Evolutionary conservation across 92 coral and sea anemone species (phyloP).

Genomic region (Palythoa grandiflora): DNA sequence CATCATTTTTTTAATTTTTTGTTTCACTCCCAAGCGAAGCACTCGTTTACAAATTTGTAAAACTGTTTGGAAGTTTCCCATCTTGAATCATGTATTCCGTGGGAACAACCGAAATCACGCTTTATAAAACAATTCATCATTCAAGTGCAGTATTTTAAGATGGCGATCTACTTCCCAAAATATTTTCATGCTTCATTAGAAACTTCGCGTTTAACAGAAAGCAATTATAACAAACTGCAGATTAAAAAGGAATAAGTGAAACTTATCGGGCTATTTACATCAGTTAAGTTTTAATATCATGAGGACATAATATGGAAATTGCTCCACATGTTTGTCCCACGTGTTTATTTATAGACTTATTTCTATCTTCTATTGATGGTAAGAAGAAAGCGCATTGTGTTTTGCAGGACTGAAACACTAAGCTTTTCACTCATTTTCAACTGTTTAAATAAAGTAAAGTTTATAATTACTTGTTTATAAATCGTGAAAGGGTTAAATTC

Average conservation of each 20-base stretch:
- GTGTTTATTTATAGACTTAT: slow-evolving; percentile 62
- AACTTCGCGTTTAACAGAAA: background rate
- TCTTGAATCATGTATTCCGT: slow-evolving; percentile 12
- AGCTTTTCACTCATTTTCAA: background rate
- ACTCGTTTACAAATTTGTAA: background rate
- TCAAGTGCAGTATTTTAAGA: background rate
- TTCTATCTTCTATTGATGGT: background rate
- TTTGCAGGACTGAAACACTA: background rate
- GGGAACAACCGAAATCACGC: background rate
- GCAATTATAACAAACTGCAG: background rate
- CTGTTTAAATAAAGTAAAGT: background rate
- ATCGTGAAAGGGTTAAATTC: slow-evolving; percentile 29
- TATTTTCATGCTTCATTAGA: background rate
- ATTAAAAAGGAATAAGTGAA: background rate
- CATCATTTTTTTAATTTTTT: background rate
- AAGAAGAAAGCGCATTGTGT: background rate
- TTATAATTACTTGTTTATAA: background rate
- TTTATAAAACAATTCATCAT: background rate
- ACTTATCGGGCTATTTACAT: background rate
- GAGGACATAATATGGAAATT: slow-evolving; percentile 63
- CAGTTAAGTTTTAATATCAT: slow-evolving; percentile 17
- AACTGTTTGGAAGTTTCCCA: background rate
- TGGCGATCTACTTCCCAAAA: background rate
- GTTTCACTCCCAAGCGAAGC: background rate
- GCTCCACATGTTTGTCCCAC: slow-evolving; percentile 59